These are phyloP conservation scores for Periophthalmus magnuspinnatus DNA, from an alignment of 2,797 vertebrate species.

Conservation along the genomic window DNA sequence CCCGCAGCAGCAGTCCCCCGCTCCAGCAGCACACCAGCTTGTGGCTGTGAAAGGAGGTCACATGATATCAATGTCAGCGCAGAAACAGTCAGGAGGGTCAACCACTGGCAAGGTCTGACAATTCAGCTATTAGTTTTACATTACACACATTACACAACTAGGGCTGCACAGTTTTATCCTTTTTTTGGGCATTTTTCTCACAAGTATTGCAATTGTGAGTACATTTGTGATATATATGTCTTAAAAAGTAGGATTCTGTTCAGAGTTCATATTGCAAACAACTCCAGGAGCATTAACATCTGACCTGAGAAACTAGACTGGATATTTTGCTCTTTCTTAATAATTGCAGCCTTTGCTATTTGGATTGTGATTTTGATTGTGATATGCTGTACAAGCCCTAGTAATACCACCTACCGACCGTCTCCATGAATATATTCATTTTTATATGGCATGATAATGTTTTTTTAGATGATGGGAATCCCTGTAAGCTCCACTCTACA, in stretches of 20 bases:
- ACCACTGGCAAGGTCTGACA: conserved; percentile 82
- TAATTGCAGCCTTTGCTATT: too few relatives aligned
- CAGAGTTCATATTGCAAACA: too few relatives aligned
- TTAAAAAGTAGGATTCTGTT: too few relatives aligned
- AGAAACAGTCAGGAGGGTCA: conserved; percentile 83
- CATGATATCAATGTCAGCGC: conserved; percentile 92
- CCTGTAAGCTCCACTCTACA: conserved; percentile 89
- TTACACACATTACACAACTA: neutral
- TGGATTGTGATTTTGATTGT: too few relatives aligned
- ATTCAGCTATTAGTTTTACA: neutral
- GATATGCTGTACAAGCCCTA: too few relatives aligned
- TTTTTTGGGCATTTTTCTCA: too few relatives aligned
- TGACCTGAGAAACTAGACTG: too few relatives aligned
- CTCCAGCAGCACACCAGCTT: conserved; percentile 84
- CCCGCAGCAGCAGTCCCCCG: conserved; percentile 78
- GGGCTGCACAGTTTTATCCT: too few relatives aligned
- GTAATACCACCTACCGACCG: too few relatives aligned
- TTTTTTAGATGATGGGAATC: conserved; percentile 87
- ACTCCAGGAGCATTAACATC: neutral
- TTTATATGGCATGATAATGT: neutral
- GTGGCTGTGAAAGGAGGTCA: conserved; percentile 95
- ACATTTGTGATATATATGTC: too few relatives aligned
- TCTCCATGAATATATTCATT: neutral
- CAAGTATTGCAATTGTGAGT: too few relatives aligned
- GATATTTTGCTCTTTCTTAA: too few relatives aligned